Evolutionary conservation across 30 jellyfish, hydroid and myxozoan species (phyloP), one percentile per base, ranked within the genome.

Genomic region (Sanderia malayensis): DNA sequence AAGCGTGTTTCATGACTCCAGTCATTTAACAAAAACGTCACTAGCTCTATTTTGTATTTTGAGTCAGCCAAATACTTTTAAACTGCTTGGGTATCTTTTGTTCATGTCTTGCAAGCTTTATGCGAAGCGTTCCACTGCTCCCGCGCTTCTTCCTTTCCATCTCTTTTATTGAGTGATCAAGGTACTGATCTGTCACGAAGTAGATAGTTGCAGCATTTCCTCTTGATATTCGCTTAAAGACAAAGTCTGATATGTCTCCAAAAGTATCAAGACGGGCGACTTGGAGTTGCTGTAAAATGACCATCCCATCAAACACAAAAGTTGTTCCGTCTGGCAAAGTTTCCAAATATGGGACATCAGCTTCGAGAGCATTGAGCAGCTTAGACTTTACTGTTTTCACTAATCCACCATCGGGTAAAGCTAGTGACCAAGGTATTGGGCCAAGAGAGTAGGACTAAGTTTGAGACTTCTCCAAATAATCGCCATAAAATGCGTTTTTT

Each of bases 251-350:
- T 19, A 75, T 18, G 44, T 73, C 85, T 24, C 85, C 77, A 58
- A 73, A 73, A 2, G 85, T 73, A 9, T 26, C 63, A 18, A 52
- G 44, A 13, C 29, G 33, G 29, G 74, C 64, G 0, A 34, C 31
- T 52, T 26, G 46, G 27, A 73, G 44, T 24, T 73, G 74, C 45
- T 58, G 76, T 15, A 73, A 31, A n/a, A 73, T 15, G 63, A 73
- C 85, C 85, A 67, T 67, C 31, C 79, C 79, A 20, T 67, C 79
- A n/a, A n/a, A n/a, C n/a, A n/a, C n/a, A n/a, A n/a, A n/a, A n/a
- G n/a, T n/a, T n/a, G n/a, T n/a, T n/a, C n/a, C n/a, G n/a, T n/a
- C n/a, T n/a, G n/a, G n/a, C n/a, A n/a, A n/a, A n/a, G n/a, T n/a
- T n/a, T n/a, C n/a, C n/a, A n/a, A n/a, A n/a, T n/a, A n/a, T n/a